phyloP scores from a whole-genome alignment of 2,888 invertebrate genomes.

The Aphidoletes aphidimyza region DNA sequence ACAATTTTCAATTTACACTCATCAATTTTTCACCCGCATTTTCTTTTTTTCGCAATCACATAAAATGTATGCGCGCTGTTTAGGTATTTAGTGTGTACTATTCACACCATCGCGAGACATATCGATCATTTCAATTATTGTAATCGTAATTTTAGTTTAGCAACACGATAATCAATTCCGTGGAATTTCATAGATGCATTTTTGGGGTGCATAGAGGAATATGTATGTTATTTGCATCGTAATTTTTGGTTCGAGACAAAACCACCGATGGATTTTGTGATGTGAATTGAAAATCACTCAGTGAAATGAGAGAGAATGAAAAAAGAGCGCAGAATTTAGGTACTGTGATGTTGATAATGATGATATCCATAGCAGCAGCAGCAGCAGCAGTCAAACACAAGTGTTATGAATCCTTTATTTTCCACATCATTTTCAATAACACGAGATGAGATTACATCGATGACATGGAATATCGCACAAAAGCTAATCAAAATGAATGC shows the following conservation, averaged over 20 bases:
- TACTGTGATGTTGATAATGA: neutral
- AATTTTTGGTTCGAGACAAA: too few relatives aligned
- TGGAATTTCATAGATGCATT: neutral
- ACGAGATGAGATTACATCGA: slow-evolving; percentile 22
- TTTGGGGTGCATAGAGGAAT: neutral
- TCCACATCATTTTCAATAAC: slow-evolving; percentile 2
- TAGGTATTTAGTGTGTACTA: too few relatives aligned
- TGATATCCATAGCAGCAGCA: neutral
- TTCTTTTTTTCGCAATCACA: too few relatives aligned
- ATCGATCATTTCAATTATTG: neutral
- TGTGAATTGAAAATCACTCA: too few relatives aligned
- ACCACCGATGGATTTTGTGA: too few relatives aligned
- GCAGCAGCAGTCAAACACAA: too few relatives aligned
- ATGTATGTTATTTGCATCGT: neutral
- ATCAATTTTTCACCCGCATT: neutral
- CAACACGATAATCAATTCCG: neutral
- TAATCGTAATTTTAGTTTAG: neutral
- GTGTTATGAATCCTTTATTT: neutral
- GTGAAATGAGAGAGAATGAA: too few relatives aligned
- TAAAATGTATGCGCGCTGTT: too few relatives aligned
- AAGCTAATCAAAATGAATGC: slow-evolving; percentile 28
- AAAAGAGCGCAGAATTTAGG: too few relatives aligned
- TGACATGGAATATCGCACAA: slow-evolving; percentile 31
- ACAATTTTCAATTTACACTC: neutral
- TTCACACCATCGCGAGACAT: too few relatives aligned